Base-by-base conservation (phyloP, 2,113 vertebrate species). In the Passer montanus region DNA sequence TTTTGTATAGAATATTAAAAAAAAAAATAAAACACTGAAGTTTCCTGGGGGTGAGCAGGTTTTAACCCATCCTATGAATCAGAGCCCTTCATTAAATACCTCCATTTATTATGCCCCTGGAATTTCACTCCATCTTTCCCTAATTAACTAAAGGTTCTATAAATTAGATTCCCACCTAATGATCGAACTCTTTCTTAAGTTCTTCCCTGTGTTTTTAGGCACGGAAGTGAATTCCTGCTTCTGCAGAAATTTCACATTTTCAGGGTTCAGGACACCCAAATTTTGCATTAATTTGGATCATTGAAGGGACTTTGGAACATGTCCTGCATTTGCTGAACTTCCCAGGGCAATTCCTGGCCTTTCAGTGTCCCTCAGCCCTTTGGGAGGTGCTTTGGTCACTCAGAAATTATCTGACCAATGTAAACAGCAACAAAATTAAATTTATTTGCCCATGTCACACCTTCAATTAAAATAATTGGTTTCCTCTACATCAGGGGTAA, bases 391-490 rank as follows among this genome's bases (percentile, higher is more conserved):
- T 69, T 23, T 47, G 66, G 50, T 63, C 66, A 70, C 55, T 73
- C 55, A 7, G 26, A 73, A 87, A 84, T 77, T 3, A 41, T 1
- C 83, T 49, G 55, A 87, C 53, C 53, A 22, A 30, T 1, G 0
- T 33, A 84, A 84, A 73, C 46, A 92, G 19, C 52, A 31, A 39
- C 37, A 44, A 63, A 74, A 88, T 21, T 43, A 10, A 53, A 43
- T 41, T 49, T 68, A 73, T 95, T 69, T 47, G 9, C 31, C 16
- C 15, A 8, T 5, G 5, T 86, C 79, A 94, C 20, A 30, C 28
- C 50, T 72, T 67, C 62, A 93, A 67, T 93, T 86, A 95, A 68
- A 83, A 14, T 80, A 93, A 95, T 86, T 89, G 23, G 17, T 86
- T 91, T 76, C 58, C 63, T 46, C 72, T 43, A 12, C 7, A 3